Evolutionary conservation across 2,888 invertebrate genomes (phyloP).

Genomic region (Himalopsyche tibetana): DNA sequence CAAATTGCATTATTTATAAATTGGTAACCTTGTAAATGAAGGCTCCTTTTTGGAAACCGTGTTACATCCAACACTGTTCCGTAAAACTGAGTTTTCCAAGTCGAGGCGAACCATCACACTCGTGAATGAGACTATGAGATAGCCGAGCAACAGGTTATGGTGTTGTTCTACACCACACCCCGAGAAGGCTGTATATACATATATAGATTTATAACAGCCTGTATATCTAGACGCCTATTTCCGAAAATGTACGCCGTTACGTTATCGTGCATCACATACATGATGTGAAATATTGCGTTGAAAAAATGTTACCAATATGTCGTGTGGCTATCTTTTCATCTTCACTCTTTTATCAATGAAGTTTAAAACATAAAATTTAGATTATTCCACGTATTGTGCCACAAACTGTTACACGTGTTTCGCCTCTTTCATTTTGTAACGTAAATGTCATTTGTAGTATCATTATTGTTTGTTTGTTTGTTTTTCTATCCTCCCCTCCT

Average conservation of each 20-base stretch:
- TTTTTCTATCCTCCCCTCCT: too few species aligned
- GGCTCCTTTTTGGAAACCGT: neutral
- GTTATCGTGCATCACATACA: neutral
- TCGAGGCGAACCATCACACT: neutral
- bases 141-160: constrained; percentile 9
- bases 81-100: neutral
- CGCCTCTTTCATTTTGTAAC: too few species aligned
- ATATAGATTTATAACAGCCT: neutral
- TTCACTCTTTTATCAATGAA: too few species aligned
- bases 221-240: neutral
- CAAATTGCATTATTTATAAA: too few species aligned
- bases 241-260: neutral
- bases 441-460: too few species aligned
- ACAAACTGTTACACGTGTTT: too few species aligned
- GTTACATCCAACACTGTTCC: neutral
- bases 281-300: neutral
- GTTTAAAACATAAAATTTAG: too few species aligned
- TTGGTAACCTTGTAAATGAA: too few species aligned
- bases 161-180: neutral
- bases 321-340: too few species aligned
- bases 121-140: neutral
- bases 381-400: too few species aligned
- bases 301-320: neutral
- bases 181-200: neutral
- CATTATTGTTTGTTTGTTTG: too few species aligned